phyloP scores from a whole-genome alignment of 2,888 invertebrate species.

The Tetrapedia diversipes region DNA sequence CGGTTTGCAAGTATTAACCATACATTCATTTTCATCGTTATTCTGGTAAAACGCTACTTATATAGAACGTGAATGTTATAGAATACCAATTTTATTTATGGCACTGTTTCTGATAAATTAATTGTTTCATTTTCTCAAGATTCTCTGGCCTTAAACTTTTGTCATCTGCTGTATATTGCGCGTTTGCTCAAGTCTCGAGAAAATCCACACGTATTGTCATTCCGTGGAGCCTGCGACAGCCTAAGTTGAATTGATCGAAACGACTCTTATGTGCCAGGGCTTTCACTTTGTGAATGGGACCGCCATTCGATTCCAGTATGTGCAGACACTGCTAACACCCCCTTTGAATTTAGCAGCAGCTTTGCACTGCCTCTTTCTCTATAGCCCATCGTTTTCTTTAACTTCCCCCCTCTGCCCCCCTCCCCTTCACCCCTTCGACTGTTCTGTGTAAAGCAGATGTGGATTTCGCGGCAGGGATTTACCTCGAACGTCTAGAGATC shows the following conservation, averaged over 20 bases:
- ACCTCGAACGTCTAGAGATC: conserved; percentile 34
- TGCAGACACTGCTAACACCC: conserved; percentile 59
- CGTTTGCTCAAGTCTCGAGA: conserved; percentile 10
- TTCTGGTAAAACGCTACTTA: too few relatives aligned
- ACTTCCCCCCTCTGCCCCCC: conserved; percentile 17
- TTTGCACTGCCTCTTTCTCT: conserved; percentile 42
- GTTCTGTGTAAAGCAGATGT: conserved; percentile 10
- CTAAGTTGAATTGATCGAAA: conserved; percentile 62
- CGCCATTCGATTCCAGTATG: conserved; percentile 52
- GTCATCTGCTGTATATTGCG: too few relatives aligned
- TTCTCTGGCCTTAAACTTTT: too few relatives aligned
- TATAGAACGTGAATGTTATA: too few relatives aligned
- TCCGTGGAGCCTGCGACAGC: conserved; percentile 42
- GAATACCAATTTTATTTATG: too few relatives aligned
- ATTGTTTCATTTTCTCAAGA: too few relatives aligned
- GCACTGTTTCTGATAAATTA: too few relatives aligned
- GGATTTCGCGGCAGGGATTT: conserved; percentile 35
- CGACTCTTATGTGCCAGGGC: conserved; percentile 54
- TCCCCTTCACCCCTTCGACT: not conserved
- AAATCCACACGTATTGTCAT: conserved; percentile 51
- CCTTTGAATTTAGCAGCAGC: conserved; percentile 50
- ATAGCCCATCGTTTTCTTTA: conserved; percentile 15
- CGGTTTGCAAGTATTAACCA: too few relatives aligned
- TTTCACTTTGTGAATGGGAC: conserved; percentile 59
- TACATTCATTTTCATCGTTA: too few relatives aligned